A percentile compares a stretch with the other conserved stretches of the same genome.
Evolutionary conservation across 2,113 vertebrate species (phyloP).

Genomic region (Barbus barbus): DNA sequence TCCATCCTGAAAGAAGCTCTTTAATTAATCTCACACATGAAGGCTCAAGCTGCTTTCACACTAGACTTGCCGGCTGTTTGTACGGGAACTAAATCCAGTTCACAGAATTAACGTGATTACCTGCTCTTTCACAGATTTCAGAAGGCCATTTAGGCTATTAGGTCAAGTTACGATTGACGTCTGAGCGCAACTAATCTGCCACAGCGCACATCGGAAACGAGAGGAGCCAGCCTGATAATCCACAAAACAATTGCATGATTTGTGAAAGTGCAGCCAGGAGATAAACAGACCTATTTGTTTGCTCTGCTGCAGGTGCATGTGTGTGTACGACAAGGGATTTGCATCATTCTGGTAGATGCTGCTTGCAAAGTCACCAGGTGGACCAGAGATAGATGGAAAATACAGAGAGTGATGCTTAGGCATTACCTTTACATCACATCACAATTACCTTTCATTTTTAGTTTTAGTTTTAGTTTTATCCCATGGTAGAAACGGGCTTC

Average conservation of each 20-base stretch:
- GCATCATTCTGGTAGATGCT: slow-evolving; percentile 43
- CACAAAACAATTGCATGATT: slow-evolving; percentile 40
- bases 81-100: slow-evolving; percentile 52
- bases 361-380: slow-evolving; percentile 39
- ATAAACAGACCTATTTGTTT: slow-evolving; percentile 48
- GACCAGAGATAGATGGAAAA: slow-evolving; percentile 16
- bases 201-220: slow-evolving; percentile 51
- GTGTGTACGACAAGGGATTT: slow-evolving; percentile 48
- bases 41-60: slow-evolving; percentile 60
- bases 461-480: too few species aligned
- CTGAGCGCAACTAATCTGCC: slow-evolving; percentile 52
- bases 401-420: not conserved
- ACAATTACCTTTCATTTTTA: too few species aligned
- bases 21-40: slow-evolving; percentile 55
- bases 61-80: slow-evolving; percentile 47
- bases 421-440: too few species aligned
- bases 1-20: slow-evolving; percentile 32
- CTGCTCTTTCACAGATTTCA: slow-evolving; percentile 56
- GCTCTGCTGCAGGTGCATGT: slow-evolving; percentile 12
- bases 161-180: slow-evolving; percentile 30
- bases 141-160: slow-evolving; percentile 52
- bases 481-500: too few species aligned
- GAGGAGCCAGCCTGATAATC: slow-evolving; percentile 50
- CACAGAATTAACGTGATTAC: slow-evolving; percentile 52
- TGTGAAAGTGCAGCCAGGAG: slow-evolving; percentile 13